Base-by-base conservation (phyloP, 2,113 vertebrate genomes). In the Ranitomeya variabilis region DNA sequence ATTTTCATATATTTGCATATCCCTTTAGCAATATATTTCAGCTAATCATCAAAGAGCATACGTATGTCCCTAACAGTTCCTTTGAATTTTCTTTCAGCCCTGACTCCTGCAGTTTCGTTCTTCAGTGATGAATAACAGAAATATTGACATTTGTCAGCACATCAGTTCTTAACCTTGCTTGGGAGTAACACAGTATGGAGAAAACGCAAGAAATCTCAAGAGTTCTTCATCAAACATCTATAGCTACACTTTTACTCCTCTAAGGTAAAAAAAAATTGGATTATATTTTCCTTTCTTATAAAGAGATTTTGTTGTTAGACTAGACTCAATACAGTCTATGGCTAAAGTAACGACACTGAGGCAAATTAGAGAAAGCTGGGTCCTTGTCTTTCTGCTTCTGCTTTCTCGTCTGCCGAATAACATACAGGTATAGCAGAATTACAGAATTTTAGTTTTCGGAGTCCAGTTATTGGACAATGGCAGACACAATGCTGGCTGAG, bases 141-240 rank as follows among this genome's bases (percentile, higher is more conserved):
- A 80, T 90, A 78, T 83, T 88, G 86, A 90, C 71, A 90, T 86
- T 90, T 92, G 88, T 85, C 76, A 92, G 54, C 7, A 54, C 80
- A 82, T 77, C 15, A 26, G 11, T 90, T 93, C 91, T 92, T 80
- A 89, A 91, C 83, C 45, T 88, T 80, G 87, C 87, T 89, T 90
- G 26, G 62, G 86, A 90, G 59, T 71, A 90, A 55, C 76, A 88
- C 37, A 87, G 26, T 90, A 86, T 71, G 80, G 18, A 26, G 21
- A 71, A 52, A 89, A 55, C 64, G 69, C 79, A 89, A 69, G 62
- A 87, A 92, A 90, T 90, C 85, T 45, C 60, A 64, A 67, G 16
- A 80, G 52, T 91, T 91, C 89, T 67, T 91, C 85, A 92, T 0
- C 66, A 62, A 60, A 94, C 91, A 92, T 86, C 59, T 84, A 85